phyloP scores from a whole-genome alignment of 2,113 vertebrate genomes.

The Columbina picui region DNA sequence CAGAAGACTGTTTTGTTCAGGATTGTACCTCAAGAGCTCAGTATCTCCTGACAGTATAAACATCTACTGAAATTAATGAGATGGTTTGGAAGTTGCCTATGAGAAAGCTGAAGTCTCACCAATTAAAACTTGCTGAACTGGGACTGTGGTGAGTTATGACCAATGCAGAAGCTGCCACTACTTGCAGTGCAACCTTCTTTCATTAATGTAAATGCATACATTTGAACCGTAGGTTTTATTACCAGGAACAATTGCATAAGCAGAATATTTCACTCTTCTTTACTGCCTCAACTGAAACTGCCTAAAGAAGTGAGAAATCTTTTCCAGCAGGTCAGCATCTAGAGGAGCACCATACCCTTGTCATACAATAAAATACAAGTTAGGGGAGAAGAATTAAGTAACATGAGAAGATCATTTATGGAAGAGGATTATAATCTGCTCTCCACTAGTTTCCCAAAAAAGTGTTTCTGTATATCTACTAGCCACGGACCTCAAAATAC shows the following conservation, averaged over 20 bases:
- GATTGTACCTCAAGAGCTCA: not conserved
- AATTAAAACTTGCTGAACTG: conserved; percentile 47
- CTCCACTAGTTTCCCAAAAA: not conserved
- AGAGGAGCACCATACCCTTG: not conserved
- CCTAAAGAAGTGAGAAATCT: not conserved
- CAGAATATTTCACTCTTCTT: not conserved
- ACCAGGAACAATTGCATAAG: conserved; percentile 12
- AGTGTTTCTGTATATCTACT: not conserved
- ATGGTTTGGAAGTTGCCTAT: conserved; percentile 18
- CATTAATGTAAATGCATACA: not conserved
- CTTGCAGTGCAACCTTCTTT: conserved; percentile 33
- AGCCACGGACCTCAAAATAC: not conserved
- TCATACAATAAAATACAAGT: not conserved
- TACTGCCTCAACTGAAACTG: not conserved
- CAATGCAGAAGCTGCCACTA: conserved; percentile 17
- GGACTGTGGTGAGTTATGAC: conserved; percentile 19
- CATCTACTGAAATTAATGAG: conserved; percentile 16
- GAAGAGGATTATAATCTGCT: not conserved
- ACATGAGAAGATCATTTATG: not conserved
- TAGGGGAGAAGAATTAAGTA: not conserved
- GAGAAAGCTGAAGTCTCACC: conserved; percentile 37
- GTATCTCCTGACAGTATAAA: not conserved
- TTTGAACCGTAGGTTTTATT: conserved; percentile 7
- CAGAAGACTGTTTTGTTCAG: not conserved
- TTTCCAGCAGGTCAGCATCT: not conserved